Base-by-base conservation (phyloP, 2,797 vertebrate genomes). In the Podarcis siculus region DNA sequence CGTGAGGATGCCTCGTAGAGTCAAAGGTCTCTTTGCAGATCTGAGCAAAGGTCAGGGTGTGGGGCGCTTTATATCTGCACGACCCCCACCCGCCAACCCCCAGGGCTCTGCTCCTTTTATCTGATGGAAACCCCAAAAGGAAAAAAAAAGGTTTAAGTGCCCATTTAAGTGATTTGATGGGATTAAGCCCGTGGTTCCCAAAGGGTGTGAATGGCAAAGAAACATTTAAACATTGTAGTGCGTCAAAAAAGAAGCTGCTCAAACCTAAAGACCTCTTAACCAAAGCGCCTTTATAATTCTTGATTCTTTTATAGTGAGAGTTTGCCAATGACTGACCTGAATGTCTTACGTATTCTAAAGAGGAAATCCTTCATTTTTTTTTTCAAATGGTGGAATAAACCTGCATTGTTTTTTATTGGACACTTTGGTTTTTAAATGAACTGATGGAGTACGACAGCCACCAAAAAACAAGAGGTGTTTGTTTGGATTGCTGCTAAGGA, bases 401-500 rank as follows among this genome's bases (percentile, higher is more conserved):
- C 82, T 92, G 80, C 94, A 93, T 95, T 94, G 75, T 95, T 95
- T 49, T 96, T 94, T 94, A 94, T 95, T 93, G 93, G 90, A 94
- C 86, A 49, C 93, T 91, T 92, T 49, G 89, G 93, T 90, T 94
- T 91, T 93, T 92, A 89, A 95, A 93, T 82, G 92, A 95, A 93
- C 91, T 90, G 92, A 95, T 95, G 95, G 87, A 96, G 96, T 96
- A 95, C 96, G 96, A 97, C 97, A 95, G 96, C 98, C 96, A 96
- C 97, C 97, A 97, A 96, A 92, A 96, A 96, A 97, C 42, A 97
- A 97, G 95, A 96, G 86, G 79, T 87, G 93, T 96, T 96, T 96
- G 95, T 97, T 98, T 98, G 97, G 94, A 92, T 96, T 98, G 99
- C 98, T 99, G 98, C 99, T 99, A 98, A 71, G 96, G 97, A 96